These are phyloP conservation scores for Rhagonycha lutea DNA, from an alignment of 2,888 invertebrate genomes.

Conservation along the genomic window DNA sequence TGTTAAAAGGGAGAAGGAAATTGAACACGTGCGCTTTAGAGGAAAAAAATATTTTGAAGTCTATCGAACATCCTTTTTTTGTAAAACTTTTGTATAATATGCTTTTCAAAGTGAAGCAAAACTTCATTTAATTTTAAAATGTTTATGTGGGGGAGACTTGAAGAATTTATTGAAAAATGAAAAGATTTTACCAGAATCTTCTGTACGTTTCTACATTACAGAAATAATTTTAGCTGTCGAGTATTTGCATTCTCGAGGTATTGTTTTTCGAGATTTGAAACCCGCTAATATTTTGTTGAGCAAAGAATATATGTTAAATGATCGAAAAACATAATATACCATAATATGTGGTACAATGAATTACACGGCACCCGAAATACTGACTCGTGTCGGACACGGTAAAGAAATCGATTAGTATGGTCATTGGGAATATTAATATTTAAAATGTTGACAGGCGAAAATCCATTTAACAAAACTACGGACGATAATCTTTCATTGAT, in stretches of 20 bases:
- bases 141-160: neutral
- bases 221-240: neutral
- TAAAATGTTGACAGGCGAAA: slow-evolving; percentile 78
- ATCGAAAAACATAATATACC: slow-evolving; percentile 90
- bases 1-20: slow-evolving; percentile 98
- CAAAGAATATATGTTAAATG: slow-evolving; percentile 97
- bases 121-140: neutral
- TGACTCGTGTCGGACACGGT: slow-evolving; percentile 96
- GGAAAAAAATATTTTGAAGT: slow-evolving; percentile 98
- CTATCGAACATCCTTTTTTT: slow-evolving; percentile 75
- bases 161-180: neutral
- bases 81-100: neutral
- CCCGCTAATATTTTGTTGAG: slow-evolving; percentile 96
- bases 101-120: neutral
- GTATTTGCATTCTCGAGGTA: slow-evolving; percentile 50
- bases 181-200: neutral
- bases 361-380: slow-evolving; percentile 91
- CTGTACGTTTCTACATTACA: neutral
- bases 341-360: slow-evolving; percentile 98
- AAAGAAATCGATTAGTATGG: slow-evolving; percentile 97
- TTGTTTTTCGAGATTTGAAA: slow-evolving; percentile 98
- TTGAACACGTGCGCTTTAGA: slow-evolving; percentile 99
- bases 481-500: neutral
- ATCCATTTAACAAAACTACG: neutral
- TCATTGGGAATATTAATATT: slow-evolving; percentile 98